A percentile compares a stretch with the other conserved stretches of the same genome.
Evolutionary conservation across 2,797 vertebrate genomes (phyloP).

Genomic region (Poecilia gillii): DNA sequence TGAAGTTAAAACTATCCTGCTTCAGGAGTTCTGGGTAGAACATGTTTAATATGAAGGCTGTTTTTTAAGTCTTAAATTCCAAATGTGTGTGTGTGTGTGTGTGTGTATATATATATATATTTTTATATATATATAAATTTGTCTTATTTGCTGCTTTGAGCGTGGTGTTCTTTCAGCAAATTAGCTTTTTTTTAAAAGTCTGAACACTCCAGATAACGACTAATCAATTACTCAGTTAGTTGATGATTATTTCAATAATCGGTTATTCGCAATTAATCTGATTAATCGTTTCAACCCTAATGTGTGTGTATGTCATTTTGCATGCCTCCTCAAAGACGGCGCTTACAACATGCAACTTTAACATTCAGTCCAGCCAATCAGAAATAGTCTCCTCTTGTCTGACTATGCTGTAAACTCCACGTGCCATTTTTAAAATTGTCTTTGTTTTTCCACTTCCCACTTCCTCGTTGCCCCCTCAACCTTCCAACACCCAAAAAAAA

Average conservation of each 20-base stretch:
- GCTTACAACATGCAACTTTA: not conserved
- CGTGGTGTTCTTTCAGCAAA: not conserved
- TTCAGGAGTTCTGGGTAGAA: too few relatives aligned
- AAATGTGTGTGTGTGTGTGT: not conserved
- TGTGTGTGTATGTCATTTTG: not conserved
- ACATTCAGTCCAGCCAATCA: not conserved
- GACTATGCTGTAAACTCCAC: not conserved
- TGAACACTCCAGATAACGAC: not conserved
- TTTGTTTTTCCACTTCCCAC: not conserved
- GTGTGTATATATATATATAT: not conserved
- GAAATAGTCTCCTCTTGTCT: not conserved
- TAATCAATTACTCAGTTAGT: not conserved
- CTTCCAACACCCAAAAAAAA: not conserved
- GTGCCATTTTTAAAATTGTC: slow-evolving; percentile 6
- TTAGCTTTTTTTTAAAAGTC: not conserved
- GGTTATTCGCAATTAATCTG: not conserved
- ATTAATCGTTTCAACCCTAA: not conserved
- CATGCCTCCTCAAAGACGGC: not conserved
- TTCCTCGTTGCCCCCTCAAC: slow-evolving; percentile 4
- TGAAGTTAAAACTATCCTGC: too few relatives aligned
- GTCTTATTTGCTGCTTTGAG: too few relatives aligned
- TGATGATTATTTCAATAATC: not conserved
- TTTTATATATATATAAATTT: too few relatives aligned
- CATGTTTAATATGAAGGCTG: too few relatives aligned
- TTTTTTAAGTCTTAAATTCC: too few relatives aligned